Conservation (phyloP, 2,797 vertebrate species). For the Mareca strepera region DNA sequence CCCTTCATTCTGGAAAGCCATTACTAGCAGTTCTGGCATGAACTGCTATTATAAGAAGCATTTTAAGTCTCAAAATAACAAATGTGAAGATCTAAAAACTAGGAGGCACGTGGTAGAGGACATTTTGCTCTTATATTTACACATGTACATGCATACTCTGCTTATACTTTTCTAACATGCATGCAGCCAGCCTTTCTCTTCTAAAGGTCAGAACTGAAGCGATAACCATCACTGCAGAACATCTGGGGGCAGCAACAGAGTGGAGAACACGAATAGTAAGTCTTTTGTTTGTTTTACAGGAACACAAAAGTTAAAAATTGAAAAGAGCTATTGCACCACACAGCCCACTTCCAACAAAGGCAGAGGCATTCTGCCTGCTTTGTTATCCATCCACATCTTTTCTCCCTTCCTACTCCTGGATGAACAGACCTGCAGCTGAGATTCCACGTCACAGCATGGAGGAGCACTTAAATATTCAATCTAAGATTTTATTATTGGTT, state of each 20-base stretch:
- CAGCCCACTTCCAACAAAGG: neutral
- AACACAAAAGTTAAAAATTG: neutral
- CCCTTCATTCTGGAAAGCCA: neutral
- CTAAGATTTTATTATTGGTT: neutral
- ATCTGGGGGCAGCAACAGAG: neutral
- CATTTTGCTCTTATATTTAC: neutral
- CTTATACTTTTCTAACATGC: neutral
- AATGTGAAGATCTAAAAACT: neutral
- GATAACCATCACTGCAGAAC: neutral
- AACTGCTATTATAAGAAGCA: neutral
- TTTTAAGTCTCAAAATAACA: neutral
- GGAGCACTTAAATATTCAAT: neutral
- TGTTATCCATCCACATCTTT: neutral
- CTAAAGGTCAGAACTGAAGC: neutral
- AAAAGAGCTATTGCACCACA: neutral
- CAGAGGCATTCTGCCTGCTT: neutral
- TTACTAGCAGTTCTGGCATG: neutral
- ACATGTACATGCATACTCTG: accelerated
- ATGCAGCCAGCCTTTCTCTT: neutral
- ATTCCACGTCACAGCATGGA: neutral
- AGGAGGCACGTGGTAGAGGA: neutral
- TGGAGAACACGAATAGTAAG: neutral
- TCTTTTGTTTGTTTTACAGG: neutral
- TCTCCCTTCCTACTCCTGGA: neutral
- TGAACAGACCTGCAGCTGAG: neutral